Conservation (phyloP, 2,888 invertebrate genomes). For the Drosophila bunnanda region DNA sequence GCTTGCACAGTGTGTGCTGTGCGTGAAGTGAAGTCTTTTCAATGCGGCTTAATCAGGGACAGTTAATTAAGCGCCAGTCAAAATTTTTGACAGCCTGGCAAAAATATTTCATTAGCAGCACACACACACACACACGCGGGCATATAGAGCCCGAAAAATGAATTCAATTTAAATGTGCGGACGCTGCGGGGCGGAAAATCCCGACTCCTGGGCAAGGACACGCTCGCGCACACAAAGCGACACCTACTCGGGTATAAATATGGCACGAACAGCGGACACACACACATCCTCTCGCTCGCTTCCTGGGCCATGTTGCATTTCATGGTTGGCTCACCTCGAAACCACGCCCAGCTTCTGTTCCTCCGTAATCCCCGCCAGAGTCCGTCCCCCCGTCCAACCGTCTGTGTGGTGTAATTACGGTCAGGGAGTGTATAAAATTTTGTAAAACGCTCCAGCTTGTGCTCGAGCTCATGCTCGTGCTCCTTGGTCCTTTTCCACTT, state of each 20-base stretch:
- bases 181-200: slow-evolving; percentile 17
- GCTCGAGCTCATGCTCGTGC: slow-evolving; percentile 2
- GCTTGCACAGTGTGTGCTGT: background rate
- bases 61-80: slow-evolving; percentile 45
- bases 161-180: slow-evolving; percentile 36
- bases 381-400: background rate
- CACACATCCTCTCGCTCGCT: slow-evolving; percentile 9
- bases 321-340: slow-evolving; percentile 56
- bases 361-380: slow-evolving; percentile 7
- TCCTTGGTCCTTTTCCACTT: slow-evolving; percentile 14
- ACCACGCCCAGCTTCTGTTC: slow-evolving; percentile 42
- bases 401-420: slow-evolving; percentile 72
- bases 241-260: slow-evolving; percentile 27
- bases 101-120: slow-evolving; percentile 45
- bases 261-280: slow-evolving; percentile 16
- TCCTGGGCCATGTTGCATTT: slow-evolving; percentile 57
- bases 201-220: slow-evolving; percentile 5
- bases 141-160: slow-evolving; percentile 22
- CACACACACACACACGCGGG: slow-evolving; percentile 7
- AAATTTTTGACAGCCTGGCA: slow-evolving; percentile 40
- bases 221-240: slow-evolving; percentile 15
- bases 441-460: slow-evolving; percentile 53
- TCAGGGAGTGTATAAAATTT: slow-evolving; percentile 63
- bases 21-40: slow-evolving; percentile 16
- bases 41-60: slow-evolving; percentile 43